Conservation (phyloP, 2,888 invertebrate genomes). For the Tetragonisca angustula region DNA sequence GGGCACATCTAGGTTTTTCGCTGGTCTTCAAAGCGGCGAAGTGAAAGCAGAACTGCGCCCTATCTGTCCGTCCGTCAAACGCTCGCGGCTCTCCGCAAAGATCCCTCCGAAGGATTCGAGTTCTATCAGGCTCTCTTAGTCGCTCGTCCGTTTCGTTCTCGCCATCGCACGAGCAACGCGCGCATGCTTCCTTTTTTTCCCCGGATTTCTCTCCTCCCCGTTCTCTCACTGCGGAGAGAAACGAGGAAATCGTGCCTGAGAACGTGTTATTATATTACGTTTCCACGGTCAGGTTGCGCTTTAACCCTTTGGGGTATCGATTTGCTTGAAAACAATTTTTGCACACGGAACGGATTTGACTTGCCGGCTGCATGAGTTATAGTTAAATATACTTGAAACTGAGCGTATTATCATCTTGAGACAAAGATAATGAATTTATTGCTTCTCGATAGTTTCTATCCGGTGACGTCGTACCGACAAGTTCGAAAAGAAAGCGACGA, state of each 20-base stretch:
- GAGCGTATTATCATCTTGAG: too few species aligned
- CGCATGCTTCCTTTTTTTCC: constrained; percentile 1
- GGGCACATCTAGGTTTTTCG: constrained; percentile 38
- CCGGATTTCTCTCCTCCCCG: too few species aligned
- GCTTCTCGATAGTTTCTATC: too few species aligned
- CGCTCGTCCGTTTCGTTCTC: constrained; percentile 48
- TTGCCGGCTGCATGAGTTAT: too few species aligned
- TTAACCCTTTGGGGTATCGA: too few species aligned
- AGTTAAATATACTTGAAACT: too few species aligned
- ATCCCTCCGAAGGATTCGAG: constrained; percentile 30
- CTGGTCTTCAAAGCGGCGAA: constrained; percentile 21
- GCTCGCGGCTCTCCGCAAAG: constrained; percentile 22
- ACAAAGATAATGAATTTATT: too few species aligned
- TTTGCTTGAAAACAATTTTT: too few species aligned
- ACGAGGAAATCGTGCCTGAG: neutral
- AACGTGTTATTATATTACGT: neutral
- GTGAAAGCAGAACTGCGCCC: constrained; percentile 54
- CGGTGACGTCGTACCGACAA: too few species aligned
- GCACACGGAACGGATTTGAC: neutral
- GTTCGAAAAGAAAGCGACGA: too few species aligned
- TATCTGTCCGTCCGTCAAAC: constrained; percentile 50
- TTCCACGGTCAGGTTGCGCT: neutral
- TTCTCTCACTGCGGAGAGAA: neutral
- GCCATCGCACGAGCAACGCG: constrained; percentile 8
- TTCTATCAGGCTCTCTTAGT: constrained; percentile 31